These are phyloP conservation scores for Dryoscopus gambensis DNA, from an alignment of 2,113 vertebrate genomes.

Conservation along the genomic window DNA sequence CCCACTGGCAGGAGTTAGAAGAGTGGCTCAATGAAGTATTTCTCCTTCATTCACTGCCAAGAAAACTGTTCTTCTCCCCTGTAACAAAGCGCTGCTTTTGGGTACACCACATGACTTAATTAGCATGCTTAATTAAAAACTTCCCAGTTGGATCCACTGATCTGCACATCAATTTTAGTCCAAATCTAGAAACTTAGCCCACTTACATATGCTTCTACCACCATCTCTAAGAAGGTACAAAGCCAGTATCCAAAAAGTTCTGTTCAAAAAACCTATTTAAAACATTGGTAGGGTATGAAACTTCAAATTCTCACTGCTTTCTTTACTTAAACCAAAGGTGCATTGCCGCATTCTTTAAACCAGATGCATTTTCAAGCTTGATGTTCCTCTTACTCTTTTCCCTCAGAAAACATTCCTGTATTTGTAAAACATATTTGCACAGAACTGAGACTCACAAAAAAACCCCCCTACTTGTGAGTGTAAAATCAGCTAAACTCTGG, in stretches of 20 bases:
- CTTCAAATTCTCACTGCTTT: neutral
- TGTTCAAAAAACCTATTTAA: neutral
- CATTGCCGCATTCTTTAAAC: neutral
- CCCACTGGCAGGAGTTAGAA: neutral
- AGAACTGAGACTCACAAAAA: neutral
- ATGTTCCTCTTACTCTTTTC: neutral
- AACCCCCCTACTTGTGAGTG: accelerated
- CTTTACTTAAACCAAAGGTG: neutral
- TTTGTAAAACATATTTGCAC: neutral
- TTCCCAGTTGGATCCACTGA: neutral
- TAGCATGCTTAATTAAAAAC: neutral
- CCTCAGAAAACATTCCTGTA: neutral
- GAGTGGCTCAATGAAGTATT: neutral
- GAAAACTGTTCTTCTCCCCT: neutral
- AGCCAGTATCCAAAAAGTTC: neutral
- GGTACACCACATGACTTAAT: neutral
- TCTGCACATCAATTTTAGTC: neutral
- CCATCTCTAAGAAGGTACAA: neutral
- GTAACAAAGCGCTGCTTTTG: neutral
- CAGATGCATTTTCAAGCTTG: neutral
- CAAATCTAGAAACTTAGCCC: neutral
- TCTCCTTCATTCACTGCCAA: neutral
- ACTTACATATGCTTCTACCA: neutral
- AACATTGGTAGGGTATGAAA: neutral
- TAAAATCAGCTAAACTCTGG: neutral